Conservation (phyloP, 2,888 invertebrate species). For the Tridacna gigas region DNA sequence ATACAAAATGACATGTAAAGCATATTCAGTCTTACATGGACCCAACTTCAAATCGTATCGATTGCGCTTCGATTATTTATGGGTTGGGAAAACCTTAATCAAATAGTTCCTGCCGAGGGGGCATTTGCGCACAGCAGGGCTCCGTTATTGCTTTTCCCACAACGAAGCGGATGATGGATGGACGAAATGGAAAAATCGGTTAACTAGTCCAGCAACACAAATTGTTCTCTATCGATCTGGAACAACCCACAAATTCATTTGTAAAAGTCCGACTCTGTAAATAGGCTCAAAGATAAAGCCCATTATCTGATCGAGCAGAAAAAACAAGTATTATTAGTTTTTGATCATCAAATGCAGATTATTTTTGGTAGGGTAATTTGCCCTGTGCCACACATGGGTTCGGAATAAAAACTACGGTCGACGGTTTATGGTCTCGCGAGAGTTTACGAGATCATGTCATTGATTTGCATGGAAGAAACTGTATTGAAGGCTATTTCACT, state of each 20-base stretch:
- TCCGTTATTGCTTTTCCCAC: constrained; percentile 6
- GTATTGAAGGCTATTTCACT: neutral
- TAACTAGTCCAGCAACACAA: neutral
- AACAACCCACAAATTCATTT: neutral
- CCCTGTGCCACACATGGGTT: constrained; percentile 16
- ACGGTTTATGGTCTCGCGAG: neutral
- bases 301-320: neutral
- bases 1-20: no score
- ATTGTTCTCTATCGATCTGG: neutral
- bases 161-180: constrained; percentile 9
- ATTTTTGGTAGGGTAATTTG: constrained; percentile 10
- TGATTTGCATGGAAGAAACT: constrained; percentile 8
- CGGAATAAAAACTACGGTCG: neutral
- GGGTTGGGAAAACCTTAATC: constrained; percentile 6
- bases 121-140: neutral
- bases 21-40: no score
- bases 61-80: no score
- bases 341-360: constrained; percentile 34
- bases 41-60: no score
- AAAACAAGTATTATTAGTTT: constrained; percentile 21
- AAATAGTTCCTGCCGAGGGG: constrained; percentile 12
- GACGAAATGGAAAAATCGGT: neutral
- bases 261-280: neutral
- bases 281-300: neutral
- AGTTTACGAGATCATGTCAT: neutral